Evolutionary conservation across 1,140 invertebrate species (phyloP), one percentile per base, ranked within the genome.

Genomic region (Brachionus calyciflorus): DNA sequence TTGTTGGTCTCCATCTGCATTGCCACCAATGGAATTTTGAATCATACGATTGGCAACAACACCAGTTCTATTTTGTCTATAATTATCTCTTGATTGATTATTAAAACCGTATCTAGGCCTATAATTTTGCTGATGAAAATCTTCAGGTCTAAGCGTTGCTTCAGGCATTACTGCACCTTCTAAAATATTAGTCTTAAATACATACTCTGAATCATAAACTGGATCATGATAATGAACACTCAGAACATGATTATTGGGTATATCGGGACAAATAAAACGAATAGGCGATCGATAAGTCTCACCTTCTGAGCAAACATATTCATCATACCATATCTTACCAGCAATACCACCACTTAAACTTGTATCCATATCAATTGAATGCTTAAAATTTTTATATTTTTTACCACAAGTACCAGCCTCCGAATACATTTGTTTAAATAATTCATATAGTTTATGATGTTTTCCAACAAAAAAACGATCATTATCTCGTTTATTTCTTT

Each of bases 401-500:
- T 65, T 65, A 9, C 17, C 19, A 12, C 1, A 14, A 12, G 3
- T 14, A 2, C n/a, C 24, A 9, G 14, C 3, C 10, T 73, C 26
- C 2, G 10, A 1, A 19, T 73, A 73, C 28, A 73, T 49, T 14
- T 37, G 33, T 19, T 14, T 37, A 41, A 73, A 55, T 24, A 51
- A 73, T 3, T 12, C n/a, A 28, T 73, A 73, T 24, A 73, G 30
- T 55, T 49, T 28, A 21, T 73, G 46, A 24, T 14, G 10, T 24
- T 37, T 53, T 24, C 26, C 37, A 33, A 95, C 88, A 84, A 94
- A 96, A 37, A 95, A 82, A 21, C 89, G 86, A 82, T 93, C 92
- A 81, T 91, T 89, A 14, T 93, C 93, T 51, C 89, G 87, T 6
- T 85, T 81, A 82, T 90, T 90, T 77, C 89, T 82, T 69, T 83